Evolutionary conservation across 2,113 vertebrate genomes (phyloP), one percentile per base, ranked within the genome.

Genomic region (Erythrocercus mccallii): DNA sequence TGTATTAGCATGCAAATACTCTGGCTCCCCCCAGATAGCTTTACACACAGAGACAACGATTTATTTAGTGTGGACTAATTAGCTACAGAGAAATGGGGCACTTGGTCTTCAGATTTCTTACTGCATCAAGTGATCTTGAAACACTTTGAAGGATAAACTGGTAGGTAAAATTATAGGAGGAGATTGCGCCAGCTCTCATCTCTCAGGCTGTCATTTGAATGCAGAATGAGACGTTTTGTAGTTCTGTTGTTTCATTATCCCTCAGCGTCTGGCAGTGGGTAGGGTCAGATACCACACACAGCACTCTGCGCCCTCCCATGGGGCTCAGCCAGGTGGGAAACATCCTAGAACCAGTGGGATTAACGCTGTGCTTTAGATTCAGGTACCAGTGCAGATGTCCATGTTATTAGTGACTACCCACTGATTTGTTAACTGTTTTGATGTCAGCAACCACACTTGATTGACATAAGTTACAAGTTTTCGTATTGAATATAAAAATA

Each of bases 41-140:
- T 88, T 92, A 94, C 54, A 97, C 87, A 40, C 94, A 94, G 72
- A 90, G 70, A 88, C 76, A 94, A 76, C 94, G 96, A 91, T 93
- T 86, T 37, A 73, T 96, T 95, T 88, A 58, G 47, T 65, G 50
- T 85, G 69, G 9, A 83, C 68, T 88, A 93, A 88, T 86, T 93
- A 88, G 38, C n/a, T 94, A 22, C 73, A 66, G 86, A 79, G 73
- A 94, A 90, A 69, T 72, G 50, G 92, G 81, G 71, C 68, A 73
- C 81, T 97, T 82, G 42, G 35, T 92, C n/a, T 95, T 89, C 61
- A 66, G n/a, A 81, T 88, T 95, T 97, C 86, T 96, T 62, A 44
- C 31, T 90, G 27, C 58, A 44, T 71, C 64, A 74, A 96, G 54
- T 94, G 86, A 88, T 87, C 96, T 45, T 85, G 76, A 94, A 92